Base-by-base conservation (phyloP, 2,888 invertebrate species). In the Lycaena phlaeas region DNA sequence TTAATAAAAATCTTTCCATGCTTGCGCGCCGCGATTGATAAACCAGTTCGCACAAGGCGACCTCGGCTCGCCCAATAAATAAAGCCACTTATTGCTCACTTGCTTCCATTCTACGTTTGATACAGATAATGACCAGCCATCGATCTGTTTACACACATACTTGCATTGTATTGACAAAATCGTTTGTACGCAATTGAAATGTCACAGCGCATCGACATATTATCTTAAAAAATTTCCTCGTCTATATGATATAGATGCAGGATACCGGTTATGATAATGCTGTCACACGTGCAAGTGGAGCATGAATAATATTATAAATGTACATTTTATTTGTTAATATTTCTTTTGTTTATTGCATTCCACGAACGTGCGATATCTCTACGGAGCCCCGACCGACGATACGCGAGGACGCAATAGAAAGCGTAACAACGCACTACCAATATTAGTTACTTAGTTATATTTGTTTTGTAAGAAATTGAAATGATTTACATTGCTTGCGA, bases 31-130 rank as follows among this genome's bases (percentile, higher is more conserved):
- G 45, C 51, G 44, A 61, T 59, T 69, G 68, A 69, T 70, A 81
- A 79, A 84, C 84, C 79, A 78, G 84, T 82, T 77, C 59, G 66
- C 57, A 68, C 72, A 75, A 63, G 75, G 56, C 70, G 82, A 68
- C 81, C 82, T 82, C 79, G 81, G 59, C 57, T 67, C 72, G 68
- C 67, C 61, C 67, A 74, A 75, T 76, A 74, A 81, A 75, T 77
- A 75, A 75, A 68, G 60, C 69, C 59, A 70, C 70, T 69, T 69
- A 77, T 75, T 31, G 17, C 15, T 77, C 68, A 67, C 76, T 75
- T 78, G 75, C 64, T 70, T 68, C 58, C 68, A 68, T 70, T 75
- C 64, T 68, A 57, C 54, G 51, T 45, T 45, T 45, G 48, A 63
- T 60, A 64, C 70, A 69, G 65, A 72, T 68, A 53, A 56, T 60